A percentile compares a stretch with the other conserved stretches of the same genome.
These are phyloP conservation scores for Criorhina ranunculi DNA, from an alignment of 2,888 invertebrate genomes.

Conservation along the genomic window DNA sequence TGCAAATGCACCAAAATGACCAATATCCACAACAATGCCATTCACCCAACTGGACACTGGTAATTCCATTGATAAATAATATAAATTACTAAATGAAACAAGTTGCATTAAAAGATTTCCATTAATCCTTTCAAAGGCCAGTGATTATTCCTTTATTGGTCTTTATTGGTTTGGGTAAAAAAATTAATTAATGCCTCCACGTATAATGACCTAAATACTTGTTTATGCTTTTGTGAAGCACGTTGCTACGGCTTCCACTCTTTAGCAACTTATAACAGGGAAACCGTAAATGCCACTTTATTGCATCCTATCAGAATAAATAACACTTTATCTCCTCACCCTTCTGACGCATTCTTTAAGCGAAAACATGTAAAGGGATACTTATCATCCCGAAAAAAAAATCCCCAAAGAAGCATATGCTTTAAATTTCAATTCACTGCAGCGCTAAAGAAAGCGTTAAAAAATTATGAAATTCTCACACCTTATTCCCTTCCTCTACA, in stretches of 20 bases:
- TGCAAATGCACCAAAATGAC: too few relatives aligned
- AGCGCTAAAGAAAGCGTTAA: conserved; percentile 1
- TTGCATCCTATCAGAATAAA: conserved; percentile 65
- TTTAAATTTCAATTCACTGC: conserved; percentile 52
- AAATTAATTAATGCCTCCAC: conserved; percentile 21
- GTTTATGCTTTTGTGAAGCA: neutral
- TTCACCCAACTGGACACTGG: neutral
- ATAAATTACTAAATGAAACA: conserved; percentile 11
- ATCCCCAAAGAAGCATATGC: conserved; percentile 42
- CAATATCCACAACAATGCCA: too few relatives aligned
- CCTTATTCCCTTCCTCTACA: neutral
- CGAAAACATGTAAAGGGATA: conserved; percentile 27
- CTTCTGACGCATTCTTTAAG: conserved; percentile 50
- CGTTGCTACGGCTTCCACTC: conserved; percentile 13
- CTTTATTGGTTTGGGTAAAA: neutral
- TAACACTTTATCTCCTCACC: conserved; percentile 52
- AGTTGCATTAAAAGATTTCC: conserved; percentile 39
- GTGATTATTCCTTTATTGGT: neutral
- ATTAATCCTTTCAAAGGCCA: conserved; percentile 9
- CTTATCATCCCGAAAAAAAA: conserved; percentile 25
- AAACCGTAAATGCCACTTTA: conserved; percentile 62
- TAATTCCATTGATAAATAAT: neutral
- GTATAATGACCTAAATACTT: conserved; percentile 4
- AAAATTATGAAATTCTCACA: neutral
- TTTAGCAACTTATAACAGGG: conserved; percentile 47